A percentile compares a stretch with the other conserved stretches of the same genome.
phyloP scores from a whole-genome alignment of 2,888 invertebrate genomes.

The Erannis defoliaria region DNA sequence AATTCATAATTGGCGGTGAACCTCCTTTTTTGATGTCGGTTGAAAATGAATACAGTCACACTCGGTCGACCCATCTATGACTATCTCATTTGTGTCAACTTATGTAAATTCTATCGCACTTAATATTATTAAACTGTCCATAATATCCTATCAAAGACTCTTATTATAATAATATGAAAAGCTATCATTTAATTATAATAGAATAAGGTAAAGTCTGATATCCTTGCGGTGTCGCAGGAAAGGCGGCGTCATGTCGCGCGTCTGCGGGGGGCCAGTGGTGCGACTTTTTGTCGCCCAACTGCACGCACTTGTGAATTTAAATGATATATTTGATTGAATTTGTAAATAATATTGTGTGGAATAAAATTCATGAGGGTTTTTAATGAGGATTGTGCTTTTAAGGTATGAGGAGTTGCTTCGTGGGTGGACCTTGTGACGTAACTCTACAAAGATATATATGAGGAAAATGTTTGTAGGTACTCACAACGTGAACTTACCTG shows the following conservation, averaged over 20 bases:
- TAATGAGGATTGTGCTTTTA: conserved; percentile 34
- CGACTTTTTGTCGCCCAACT: conserved; percentile 66
- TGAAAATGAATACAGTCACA: neutral
- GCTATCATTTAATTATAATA: conserved; percentile 40
- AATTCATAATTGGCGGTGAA: too few species aligned
- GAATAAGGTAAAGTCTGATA: conserved; percentile 36
- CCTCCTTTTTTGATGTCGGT: too few species aligned
- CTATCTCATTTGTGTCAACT: conserved; percentile 34
- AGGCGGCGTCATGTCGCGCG: conserved; percentile 56
- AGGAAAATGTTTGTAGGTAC: too few species aligned
- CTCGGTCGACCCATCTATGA: conserved; percentile 3
- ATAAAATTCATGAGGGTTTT: conserved; percentile 37
- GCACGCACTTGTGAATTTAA: conserved; percentile 40
- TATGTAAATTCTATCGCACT: conserved; percentile 34
- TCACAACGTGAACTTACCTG: conserved; percentile 93
- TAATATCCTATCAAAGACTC: conserved; percentile 22
- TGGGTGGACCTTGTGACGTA: conserved; percentile 31
- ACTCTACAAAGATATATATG: neutral
- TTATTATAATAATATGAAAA: conserved; percentile 38
- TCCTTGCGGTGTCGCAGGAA: conserved; percentile 37
- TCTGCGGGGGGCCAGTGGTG: conserved; percentile 62
- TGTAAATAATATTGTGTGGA: conserved; percentile 38
- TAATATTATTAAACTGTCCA: conserved; percentile 25
- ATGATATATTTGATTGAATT: conserved; percentile 51
- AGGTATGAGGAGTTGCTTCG: conserved; percentile 22